These are phyloP conservation scores for Thalassarche chlororhynchos DNA, from an alignment of 2,113 vertebrate species.

Conservation along the genomic window DNA sequence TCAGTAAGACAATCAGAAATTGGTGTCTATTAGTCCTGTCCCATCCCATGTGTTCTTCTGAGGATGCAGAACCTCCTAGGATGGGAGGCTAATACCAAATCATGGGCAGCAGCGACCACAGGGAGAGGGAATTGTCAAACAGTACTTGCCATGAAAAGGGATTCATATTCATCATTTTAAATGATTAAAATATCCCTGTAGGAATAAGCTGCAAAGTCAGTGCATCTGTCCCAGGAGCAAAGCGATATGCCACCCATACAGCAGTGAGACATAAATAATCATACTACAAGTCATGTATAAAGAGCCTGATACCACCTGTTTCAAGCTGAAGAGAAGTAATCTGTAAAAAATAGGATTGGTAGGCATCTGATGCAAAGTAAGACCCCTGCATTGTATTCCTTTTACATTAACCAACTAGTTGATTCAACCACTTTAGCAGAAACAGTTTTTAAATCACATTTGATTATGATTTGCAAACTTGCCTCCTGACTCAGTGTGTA, in stretches of 20 bases:
- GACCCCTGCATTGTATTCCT: not conserved
- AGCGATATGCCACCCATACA: not conserved
- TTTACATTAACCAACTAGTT: not conserved
- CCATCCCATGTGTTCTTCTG: not conserved
- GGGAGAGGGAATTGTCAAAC: not conserved
- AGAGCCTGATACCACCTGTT: not conserved
- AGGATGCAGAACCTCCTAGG: not conserved
- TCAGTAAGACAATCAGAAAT: not conserved
- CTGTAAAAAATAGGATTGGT: not conserved
- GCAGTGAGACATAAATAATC: not conserved
- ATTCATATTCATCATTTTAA: not conserved
- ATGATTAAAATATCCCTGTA: not conserved
- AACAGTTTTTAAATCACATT: not conserved
- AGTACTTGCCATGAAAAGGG: not conserved
- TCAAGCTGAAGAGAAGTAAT: not conserved
- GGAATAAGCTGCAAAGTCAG: not conserved
- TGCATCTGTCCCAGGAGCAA: not conserved
- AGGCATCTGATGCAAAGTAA: not conserved
- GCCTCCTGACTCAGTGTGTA: not conserved
- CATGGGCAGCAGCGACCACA: not conserved
- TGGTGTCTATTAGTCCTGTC: not conserved
- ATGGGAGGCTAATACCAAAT: not conserved
- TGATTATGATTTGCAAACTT: not conserved
- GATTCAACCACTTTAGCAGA: not conserved
- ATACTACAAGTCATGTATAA: not conserved